Evolutionary conservation across 2,113 vertebrate species (phyloP), one percentile per base, ranked within the genome.

Genomic region (Connochaetes taurinus): DNA sequence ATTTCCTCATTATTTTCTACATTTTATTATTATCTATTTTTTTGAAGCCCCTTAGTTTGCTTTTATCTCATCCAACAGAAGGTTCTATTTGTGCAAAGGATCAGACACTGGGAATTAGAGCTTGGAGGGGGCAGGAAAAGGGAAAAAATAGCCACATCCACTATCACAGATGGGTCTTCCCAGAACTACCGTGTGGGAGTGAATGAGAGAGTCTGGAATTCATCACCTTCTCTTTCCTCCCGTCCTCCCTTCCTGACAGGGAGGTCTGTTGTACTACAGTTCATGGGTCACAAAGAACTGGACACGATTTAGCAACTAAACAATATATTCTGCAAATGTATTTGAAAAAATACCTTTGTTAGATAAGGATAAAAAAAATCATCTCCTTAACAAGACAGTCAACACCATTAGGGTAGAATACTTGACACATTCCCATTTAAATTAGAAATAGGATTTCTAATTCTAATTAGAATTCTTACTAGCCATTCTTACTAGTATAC

Each of bases 61-160:
- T 97, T 98, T 96, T 92, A 90, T 96, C 97, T 94, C 97, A 95
- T 94, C 95, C 97, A 97, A 92, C 97, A 97, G 96, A 98, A 98
- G 97, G 96, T 98, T 97, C 97, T 98, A 97, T 98, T 98, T 98
- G 97, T 98, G 97, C 97, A 94, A 96, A 76, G 55, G 96, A 97
- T 97, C 97, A 97, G 96, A 98, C 96, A 88, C 88, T 91, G 82
- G 94, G 97, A 97, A 97, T 92, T 92, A 95, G 94, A 74, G 60
- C 78, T 80, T 96, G 95, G 97, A 96, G 97, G 96, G 95, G 84
- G 87, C 81, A 96, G 96, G 94, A 94, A 96, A 96, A 92, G 94
- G 43, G 3, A 6, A 21, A 25, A 87, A 87, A 91, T 21, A 96
- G 53, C 94, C 95, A 91, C 91, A 96, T 95, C 96, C 90, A 97